These are phyloP conservation scores for Chunga burmeisteri DNA, from an alignment of 2,113 vertebrate species.

Conservation along the genomic window DNA sequence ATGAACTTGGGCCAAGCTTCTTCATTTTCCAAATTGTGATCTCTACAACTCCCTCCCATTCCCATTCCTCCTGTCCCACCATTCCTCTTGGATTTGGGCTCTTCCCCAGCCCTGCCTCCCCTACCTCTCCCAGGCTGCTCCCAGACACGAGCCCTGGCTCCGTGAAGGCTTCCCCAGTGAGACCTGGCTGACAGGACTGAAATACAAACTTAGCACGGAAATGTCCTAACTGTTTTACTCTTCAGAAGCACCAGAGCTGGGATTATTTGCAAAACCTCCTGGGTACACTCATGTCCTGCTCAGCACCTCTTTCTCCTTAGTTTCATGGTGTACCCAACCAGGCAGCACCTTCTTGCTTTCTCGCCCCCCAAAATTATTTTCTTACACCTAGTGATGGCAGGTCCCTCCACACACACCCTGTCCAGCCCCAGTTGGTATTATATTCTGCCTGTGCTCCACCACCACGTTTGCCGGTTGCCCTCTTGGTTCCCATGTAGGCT, in stretches of 20 bases:
- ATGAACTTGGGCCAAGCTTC: not conserved
- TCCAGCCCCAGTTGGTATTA: not conserved
- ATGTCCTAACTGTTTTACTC: not conserved
- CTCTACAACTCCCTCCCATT: not conserved
- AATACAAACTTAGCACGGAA: not conserved
- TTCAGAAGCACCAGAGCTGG: not conserved
- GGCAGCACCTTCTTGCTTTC: not conserved
- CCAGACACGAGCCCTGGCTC: not conserved
- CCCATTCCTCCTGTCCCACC: not conserved
- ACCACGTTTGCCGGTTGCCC: fast-evolving
- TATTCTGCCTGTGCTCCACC: not conserved
- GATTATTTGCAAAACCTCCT: not conserved
- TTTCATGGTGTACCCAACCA: fast-evolving
- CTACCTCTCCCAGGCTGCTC: not conserved
- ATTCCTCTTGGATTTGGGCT: not conserved
- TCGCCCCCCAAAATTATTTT: fast-evolving
- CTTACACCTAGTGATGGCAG: not conserved
- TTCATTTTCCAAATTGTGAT: not conserved
- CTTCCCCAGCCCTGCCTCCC: not conserved
- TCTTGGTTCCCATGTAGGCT: fast-evolving
- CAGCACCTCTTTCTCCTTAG: not conserved
- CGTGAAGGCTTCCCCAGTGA: not conserved
- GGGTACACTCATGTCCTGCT: not conserved
- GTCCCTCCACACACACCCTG: not conserved
- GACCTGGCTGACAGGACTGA: not conserved